phyloP scores from a whole-genome alignment of 1,140 invertebrate genomes.

The Apis cerana region DNA sequence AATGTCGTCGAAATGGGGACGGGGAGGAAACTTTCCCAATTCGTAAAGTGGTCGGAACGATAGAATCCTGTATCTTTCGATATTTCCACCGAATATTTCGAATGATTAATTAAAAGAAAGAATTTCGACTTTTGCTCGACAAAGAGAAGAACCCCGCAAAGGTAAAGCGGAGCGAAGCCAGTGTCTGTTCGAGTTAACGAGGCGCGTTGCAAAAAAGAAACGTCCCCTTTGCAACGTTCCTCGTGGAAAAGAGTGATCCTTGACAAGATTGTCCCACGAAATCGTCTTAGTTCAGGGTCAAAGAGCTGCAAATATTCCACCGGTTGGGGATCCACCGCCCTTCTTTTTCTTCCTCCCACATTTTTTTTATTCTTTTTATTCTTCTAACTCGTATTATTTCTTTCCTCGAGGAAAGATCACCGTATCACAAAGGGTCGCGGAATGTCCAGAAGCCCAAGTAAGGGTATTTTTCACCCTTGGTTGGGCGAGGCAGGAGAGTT shows the following conservation, averaged over 20 bases:
- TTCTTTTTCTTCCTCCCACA: neutral
- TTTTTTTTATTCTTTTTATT: too few relatives aligned
- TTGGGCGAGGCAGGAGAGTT: neutral
- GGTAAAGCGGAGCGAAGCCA: too few relatives aligned
- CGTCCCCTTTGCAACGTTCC: too few relatives aligned
- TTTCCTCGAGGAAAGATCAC: constrained; percentile 29
- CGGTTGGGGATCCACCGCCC: neutral
- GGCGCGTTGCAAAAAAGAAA: neutral
- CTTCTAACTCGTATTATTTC: constrained; percentile 15
- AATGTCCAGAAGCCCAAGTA: constrained; percentile 9
- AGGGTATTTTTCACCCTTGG: constrained; percentile 17
- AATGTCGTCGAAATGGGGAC: neutral
- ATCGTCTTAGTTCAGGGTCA: constrained; percentile 7
- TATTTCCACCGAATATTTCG: neutral
- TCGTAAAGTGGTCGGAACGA: neutral
- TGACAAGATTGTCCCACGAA: neutral
- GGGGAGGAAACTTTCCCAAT: constrained; percentile 16
- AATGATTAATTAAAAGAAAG: constrained; percentile 9
- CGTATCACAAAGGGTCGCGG: constrained; percentile 20
- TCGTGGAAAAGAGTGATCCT: neutral
- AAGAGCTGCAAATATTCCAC: neutral
- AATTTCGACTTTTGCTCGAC: neutral
- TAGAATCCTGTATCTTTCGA: neutral
- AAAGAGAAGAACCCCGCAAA: neutral
- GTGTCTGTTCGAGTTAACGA: neutral